Evolutionary conservation across 2,797 vertebrate genomes (phyloP).

Genomic region (Mormyrus proboscirostris): DNA sequence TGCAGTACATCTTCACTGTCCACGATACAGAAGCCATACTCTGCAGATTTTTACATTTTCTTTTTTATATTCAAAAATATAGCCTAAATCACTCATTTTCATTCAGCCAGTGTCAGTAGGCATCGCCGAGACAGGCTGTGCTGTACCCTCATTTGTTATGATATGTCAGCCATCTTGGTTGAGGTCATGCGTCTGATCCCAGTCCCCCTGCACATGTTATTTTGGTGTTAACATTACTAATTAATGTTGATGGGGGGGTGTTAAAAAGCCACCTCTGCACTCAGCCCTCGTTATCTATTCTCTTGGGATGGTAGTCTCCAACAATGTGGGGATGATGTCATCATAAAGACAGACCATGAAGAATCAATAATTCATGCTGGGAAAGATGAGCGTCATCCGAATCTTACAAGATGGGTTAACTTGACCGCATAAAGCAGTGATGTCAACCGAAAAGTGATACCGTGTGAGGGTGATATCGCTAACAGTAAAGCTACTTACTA

Average conservation of each 20-base stretch:
- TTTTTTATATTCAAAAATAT: background rate
- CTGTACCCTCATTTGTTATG: background rate
- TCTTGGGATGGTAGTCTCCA: background rate
- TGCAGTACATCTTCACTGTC: background rate
- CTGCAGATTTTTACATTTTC: background rate
- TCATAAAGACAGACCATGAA: background rate
- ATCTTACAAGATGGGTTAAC: background rate
- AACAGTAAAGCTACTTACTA: background rate
- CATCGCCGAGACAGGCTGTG: background rate
- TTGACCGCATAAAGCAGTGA: background rate
- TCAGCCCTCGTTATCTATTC: background rate
- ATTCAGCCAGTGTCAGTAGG: background rate
- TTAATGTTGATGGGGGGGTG: constrained; percentile 10
- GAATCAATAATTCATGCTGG: constrained; percentile 17
- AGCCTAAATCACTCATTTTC: background rate
- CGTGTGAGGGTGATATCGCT: background rate
- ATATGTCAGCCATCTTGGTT: background rate
- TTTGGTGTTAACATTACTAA: constrained; percentile 20
- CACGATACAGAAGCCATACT: background rate
- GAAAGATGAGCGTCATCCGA: background rate
- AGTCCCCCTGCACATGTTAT: background rate
- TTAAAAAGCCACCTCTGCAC: background rate
- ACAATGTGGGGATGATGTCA: background rate
- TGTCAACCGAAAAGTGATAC: background rate
- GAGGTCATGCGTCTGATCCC: background rate